Base-by-base conservation (phyloP, 2,888 invertebrate species). In the Tipula unca region DNA sequence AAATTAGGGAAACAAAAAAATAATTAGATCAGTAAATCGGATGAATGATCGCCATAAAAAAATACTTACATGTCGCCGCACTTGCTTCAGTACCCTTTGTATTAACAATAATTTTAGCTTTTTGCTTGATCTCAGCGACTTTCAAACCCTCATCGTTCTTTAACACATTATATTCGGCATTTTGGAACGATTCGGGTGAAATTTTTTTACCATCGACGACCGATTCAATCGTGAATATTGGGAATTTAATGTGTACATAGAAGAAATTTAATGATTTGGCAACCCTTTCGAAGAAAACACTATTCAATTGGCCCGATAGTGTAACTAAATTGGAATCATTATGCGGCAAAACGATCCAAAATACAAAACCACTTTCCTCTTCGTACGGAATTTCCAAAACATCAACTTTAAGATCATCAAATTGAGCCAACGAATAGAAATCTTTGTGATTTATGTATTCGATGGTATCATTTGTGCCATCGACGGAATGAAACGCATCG, bases 21-120 rank as follows among this genome's bases (percentile, higher is more conserved):
- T 29, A 29, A 82, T 13, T 29, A n/a, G n/a, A n/a, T n/a, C n/a
- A n/a, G n/a, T n/a, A n/a, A 8, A 39, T 39, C 39, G 39, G 3
- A 10, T 1, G 39, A 10, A 13, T 8, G 1, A 39, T 13, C 1
- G 39, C 13, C 6, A 10, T 39, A 39, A 0, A 32, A 39, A 29
- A 29, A 29, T 29, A 82, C 82, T 29, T 82, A 82, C 82, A 82
- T 29, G 82, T 82, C 1, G 82, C 29, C 2, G 82, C 29, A 14
- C 29, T 29, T 25, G 82, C 82, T n/a, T 82, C 82, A 29, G 82
- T 82, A 5, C 82, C 82, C 3, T 29, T 14, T 29, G 82, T 82
- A 82, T 82, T 82, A 13, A 82, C 82, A 82, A 82, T 82, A 25
- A 82, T 82, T 82, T 82, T 82, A 29, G 82, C 29, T 82, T 82